Base-by-base conservation (phyloP, 2,888 invertebrate species). In the Acanthosepion lycidas region DNA sequence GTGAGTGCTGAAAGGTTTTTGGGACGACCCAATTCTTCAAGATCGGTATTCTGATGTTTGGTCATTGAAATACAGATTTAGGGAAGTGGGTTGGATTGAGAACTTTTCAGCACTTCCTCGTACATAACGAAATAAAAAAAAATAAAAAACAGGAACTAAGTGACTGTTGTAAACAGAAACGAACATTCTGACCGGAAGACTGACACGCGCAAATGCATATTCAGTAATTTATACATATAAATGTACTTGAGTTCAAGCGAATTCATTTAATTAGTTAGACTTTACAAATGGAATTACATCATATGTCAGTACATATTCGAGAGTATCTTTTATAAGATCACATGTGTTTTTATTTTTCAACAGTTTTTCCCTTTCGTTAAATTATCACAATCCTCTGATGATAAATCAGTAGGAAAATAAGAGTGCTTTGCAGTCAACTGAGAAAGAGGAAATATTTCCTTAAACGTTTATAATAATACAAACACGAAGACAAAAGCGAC, bases 211-310 rank as follows among this genome's bases (percentile, higher is more conserved):
- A n/a, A n/a, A 78, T n/a, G 12, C 18, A 33, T 78, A 78, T n/a
- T 15, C n/a, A 78, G n/a, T 18, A n/a, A 78, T 78, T 15, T 78
- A 15, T 78, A n/a, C n/a, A n/a, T 15, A n/a, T 78, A n/a, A 5
- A n/a, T n/a, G 18, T n/a, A 78, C 12, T 33, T 78, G n/a, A 78
- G 78, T 78, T n/a, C 78, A 78, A n/a, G 9, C 12, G n/a, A 78
- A 78, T 78, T 78, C n/a, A 15, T 78, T 78, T 15, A 33, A 12
- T n/a, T n/a, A 15, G 78, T n/a, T n/a, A 15, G 78, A 78, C 23
- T 59, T 59, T 59, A 78, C n/a, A 33, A 78, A 78, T 78, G 78
- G n/a, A n/a, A 78, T 78, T n/a, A n/a, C n/a, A 78, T 78, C 78
- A 78, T 15, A 78, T 78, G n/a, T n/a, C n/a, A 78, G 28, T n/a